These are phyloP conservation scores for Standfussiana lucernea DNA, from an alignment of 2,888 invertebrate species.

Conservation along the genomic window DNA sequence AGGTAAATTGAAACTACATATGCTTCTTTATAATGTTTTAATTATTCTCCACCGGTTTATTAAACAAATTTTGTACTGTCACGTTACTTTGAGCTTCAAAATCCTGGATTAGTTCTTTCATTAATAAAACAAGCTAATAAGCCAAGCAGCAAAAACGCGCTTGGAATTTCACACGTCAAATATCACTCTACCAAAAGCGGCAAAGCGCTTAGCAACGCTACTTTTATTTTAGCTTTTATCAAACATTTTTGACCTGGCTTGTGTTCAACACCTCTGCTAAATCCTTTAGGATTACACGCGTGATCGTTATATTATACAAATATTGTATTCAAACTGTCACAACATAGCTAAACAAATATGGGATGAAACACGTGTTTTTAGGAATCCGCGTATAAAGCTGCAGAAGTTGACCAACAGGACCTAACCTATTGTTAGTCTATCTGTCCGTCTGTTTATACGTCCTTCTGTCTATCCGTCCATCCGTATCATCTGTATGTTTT, in stretches of 20 bases:
- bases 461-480: neutral
- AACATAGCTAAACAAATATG: neutral
- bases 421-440: neutral
- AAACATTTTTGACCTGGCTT: slow-evolving; percentile 1
- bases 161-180: slow-evolving; percentile 6
- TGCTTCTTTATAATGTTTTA: no score
- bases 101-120: accelerated
- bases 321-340: neutral
- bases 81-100: neutral
- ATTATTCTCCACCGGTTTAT: no score
- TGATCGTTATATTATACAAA: neutral
- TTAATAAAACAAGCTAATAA: neutral
- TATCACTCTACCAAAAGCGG: slow-evolving; percentile 11
- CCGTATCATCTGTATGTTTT: neutral
- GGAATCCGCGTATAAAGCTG: neutral
- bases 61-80: neutral
- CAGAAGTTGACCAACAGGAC: neutral
- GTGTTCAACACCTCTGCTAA: slow-evolving; percentile 23
- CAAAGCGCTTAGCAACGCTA: neutral
- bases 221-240: neutral
- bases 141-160: neutral
- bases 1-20: no score
- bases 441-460: neutral
- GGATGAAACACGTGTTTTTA: neutral
- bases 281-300: slow-evolving; percentile 30